A percentile compares a stretch with the other conserved stretches of the same genome.
phyloP scores from a whole-genome alignment of 2,797 vertebrate species.

The Limnodromus scolopaceus region DNA sequence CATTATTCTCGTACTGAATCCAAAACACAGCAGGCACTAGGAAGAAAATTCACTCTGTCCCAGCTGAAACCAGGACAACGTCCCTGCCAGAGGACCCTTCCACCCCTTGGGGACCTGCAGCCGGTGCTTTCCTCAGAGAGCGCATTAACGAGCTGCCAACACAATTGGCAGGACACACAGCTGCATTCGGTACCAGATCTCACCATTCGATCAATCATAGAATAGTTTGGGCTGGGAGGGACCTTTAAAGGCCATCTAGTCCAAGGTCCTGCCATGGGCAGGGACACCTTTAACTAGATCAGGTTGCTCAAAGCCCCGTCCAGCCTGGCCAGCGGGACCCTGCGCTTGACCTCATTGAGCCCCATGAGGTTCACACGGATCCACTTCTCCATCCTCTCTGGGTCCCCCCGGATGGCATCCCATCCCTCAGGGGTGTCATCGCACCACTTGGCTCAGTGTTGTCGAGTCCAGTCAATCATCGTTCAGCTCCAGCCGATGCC shows the following conservation, averaged over 20 bases:
- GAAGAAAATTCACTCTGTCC: background rate
- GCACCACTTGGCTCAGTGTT: background rate
- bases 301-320: background rate
- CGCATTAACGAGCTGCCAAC: accelerated
- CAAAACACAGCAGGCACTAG: background rate
- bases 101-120: accelerated
- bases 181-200: background rate
- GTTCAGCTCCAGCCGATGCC: accelerated
- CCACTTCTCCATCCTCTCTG: background rate
- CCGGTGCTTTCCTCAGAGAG: accelerated
- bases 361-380: background rate
- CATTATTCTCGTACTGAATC: background rate
- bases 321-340: background rate
- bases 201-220: background rate
- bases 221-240: background rate
- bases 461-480: accelerated
- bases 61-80: background rate
- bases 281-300: background rate
- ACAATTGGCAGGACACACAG: accelerated
- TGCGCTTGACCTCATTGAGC: background rate
- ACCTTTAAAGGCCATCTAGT: background rate
- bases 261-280: background rate
- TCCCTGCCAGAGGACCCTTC: background rate
- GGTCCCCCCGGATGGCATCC: background rate
- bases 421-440: background rate